Conservation (phyloP, 2,888 invertebrate genomes). For the Carcina quercana region DNA sequence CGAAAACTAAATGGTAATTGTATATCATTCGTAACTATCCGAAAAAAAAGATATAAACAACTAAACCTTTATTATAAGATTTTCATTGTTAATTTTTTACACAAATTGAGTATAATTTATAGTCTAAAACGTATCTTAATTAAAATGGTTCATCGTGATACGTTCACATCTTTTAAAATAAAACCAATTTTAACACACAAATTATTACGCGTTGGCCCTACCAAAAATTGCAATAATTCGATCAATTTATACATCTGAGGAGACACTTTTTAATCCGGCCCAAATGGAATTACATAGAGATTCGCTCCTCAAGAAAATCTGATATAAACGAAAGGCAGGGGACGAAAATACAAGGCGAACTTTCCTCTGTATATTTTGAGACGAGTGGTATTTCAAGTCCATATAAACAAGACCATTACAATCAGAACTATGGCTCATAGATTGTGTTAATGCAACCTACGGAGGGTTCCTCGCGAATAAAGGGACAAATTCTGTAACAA, state of each 20-base stretch:
- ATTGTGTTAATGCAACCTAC: slow-evolving; percentile 50
- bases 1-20: too few relatives aligned
- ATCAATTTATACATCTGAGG: slow-evolving; percentile 33
- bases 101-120: too few relatives aligned
- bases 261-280: slow-evolving; percentile 50
- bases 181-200: too few relatives aligned
- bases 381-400: slow-evolving; percentile 32
- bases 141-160: too few relatives aligned
- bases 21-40: too few relatives aligned
- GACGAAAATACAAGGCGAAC: slow-evolving; percentile 26
- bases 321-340: slow-evolving; percentile 24
- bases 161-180: too few relatives aligned
- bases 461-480: slow-evolving; percentile 37
- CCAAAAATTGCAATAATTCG: slow-evolving; percentile 33
- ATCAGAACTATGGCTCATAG: slow-evolving; percentile 57
- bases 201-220: too few relatives aligned
- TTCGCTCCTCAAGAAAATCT: slow-evolving; percentile 38
- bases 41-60: too few relatives aligned
- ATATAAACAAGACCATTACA: slow-evolving; percentile 63
- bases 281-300: slow-evolving; percentile 44
- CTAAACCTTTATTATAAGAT: too few relatives aligned
- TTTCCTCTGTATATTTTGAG: slow-evolving; percentile 29
- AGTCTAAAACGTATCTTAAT: too few relatives aligned
- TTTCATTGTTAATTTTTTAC: too few relatives aligned
- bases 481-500: slow-evolving; percentile 21